phyloP scores from a whole-genome alignment of 2,797 vertebrate species.

The Parauchenoglanis ngamensis region DNA sequence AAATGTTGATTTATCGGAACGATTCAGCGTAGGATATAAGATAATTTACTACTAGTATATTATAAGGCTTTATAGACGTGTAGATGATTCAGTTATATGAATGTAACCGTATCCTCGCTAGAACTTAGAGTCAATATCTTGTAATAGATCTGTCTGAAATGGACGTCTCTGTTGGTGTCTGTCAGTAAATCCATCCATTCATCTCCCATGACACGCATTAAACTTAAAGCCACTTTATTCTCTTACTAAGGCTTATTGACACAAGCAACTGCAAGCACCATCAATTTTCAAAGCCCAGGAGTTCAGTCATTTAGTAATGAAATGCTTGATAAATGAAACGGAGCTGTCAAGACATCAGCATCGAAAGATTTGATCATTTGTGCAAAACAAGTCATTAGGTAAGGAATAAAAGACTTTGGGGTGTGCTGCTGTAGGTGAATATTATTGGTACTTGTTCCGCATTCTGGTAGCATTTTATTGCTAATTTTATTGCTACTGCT shows the following conservation, averaged over 20 bases:
- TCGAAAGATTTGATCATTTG: neutral
- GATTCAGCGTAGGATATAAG: neutral
- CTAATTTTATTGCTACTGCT: no score
- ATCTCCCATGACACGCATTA: neutral
- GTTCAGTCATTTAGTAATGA: neutral
- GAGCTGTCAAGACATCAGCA: neutral
- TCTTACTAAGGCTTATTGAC: conserved; percentile 4
- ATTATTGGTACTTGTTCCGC: no score
- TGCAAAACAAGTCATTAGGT: neutral
- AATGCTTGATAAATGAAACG: neutral
- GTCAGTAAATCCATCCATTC: neutral
- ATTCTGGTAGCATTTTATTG: no score
- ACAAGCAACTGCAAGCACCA: neutral
- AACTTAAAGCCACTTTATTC: conserved; percentile 4
- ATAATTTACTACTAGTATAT: neutral
- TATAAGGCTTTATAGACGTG: neutral
- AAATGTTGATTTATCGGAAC: neutral
- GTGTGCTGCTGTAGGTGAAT: neutral
- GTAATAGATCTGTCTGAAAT: neutral
- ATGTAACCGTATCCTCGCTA: neutral
- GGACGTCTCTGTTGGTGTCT: neutral
- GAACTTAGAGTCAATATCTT: conserved; percentile 3
- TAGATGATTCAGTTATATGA: neutral
- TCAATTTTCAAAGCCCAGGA: neutral
- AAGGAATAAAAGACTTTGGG: neutral